phyloP scores from a whole-genome alignment of 2,888 invertebrate species.

The Smittia aterrima region DNA sequence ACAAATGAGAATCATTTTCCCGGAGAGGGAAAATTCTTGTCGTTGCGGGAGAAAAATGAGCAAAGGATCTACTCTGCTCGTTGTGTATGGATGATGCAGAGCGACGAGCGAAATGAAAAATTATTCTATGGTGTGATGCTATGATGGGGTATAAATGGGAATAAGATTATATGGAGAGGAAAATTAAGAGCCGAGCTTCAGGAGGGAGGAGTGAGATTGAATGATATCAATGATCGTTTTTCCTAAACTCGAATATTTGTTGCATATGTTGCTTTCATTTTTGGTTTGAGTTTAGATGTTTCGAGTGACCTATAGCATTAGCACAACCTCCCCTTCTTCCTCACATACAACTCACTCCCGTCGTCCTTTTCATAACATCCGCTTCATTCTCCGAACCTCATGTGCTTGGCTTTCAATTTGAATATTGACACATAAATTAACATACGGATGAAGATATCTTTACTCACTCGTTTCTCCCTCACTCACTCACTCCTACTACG shows the following conservation, averaged over 20 bases:
- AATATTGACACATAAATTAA: slow-evolving; percentile 41
- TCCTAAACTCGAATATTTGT: slow-evolving; percentile 39
- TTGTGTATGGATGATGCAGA: slow-evolving; percentile 1
- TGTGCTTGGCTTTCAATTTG: slow-evolving; percentile 36
- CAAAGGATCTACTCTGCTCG: neutral
- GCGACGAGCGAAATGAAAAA: slow-evolving; percentile 5
- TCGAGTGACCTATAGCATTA: slow-evolving; percentile 24
- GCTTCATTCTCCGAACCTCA: neutral
- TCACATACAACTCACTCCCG: neutral
- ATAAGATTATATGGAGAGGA: slow-evolving; percentile 41
- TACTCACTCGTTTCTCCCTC: neutral
- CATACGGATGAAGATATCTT: slow-evolving; percentile 26
- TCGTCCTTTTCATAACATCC: neutral
- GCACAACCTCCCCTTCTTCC: too few species aligned
- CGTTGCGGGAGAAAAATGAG: slow-evolving; percentile 26
- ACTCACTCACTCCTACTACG: neutral
- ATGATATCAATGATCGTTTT: slow-evolving; percentile 28
- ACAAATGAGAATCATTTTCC: neutral
- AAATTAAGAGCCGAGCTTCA: slow-evolving; percentile 19
- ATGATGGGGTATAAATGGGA: slow-evolving; percentile 19
- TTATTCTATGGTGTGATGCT: slow-evolving; percentile 10
- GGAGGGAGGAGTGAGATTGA: neutral
- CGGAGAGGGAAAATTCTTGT: neutral
- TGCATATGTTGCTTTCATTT: slow-evolving; percentile 33
- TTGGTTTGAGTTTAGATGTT: neutral